Percentiles rank a stretch among this genome's conserved stretches.
phyloP scores from a whole-genome alignment of 1,140 invertebrate species.

The Drosophila sp. region DNA sequence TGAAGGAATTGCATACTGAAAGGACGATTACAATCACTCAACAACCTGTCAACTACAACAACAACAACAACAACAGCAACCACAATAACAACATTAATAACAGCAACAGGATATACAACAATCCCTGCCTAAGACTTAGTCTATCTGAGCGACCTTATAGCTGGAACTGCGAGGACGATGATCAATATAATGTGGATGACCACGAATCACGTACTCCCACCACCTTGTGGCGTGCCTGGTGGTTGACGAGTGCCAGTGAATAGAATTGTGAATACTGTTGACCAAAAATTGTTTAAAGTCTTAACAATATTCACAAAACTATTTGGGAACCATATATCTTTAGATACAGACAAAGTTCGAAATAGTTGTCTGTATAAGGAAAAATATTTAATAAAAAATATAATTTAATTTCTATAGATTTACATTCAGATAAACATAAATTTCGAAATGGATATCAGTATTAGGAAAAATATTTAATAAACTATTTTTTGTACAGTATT shows the following conservation, averaged over 20 bases:
- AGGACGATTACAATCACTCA: slow-evolving; percentile 11
- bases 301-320: too few species aligned
- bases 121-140: slow-evolving; percentile 19
- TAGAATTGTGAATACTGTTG: slow-evolving; percentile 3
- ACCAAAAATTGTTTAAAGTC: not conserved
- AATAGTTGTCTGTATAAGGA: too few species aligned
- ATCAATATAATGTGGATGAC: slow-evolving; percentile 50
- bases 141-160: slow-evolving; percentile 25
- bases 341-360: too few species aligned
- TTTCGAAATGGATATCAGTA: too few species aligned
- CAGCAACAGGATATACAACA: not conserved
- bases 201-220: slow-evolving; percentile 35
- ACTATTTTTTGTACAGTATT: too few species aligned
- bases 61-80: too few species aligned
- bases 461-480: too few species aligned
- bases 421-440: too few species aligned
- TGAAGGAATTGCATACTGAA: slow-evolving; percentile 13
- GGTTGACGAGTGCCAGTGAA: slow-evolving; percentile 29
- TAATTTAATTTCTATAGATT: too few species aligned
- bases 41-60: slow-evolving; percentile 2
- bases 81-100: too few species aligned
- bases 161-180: slow-evolving; percentile 46
- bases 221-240: slow-evolving; percentile 47
- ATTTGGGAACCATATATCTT: too few species aligned
- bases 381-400: too few species aligned